Evolutionary conservation across 2,113 vertebrate genomes (phyloP).

Genomic region (Vanacampus margaritifer): DNA sequence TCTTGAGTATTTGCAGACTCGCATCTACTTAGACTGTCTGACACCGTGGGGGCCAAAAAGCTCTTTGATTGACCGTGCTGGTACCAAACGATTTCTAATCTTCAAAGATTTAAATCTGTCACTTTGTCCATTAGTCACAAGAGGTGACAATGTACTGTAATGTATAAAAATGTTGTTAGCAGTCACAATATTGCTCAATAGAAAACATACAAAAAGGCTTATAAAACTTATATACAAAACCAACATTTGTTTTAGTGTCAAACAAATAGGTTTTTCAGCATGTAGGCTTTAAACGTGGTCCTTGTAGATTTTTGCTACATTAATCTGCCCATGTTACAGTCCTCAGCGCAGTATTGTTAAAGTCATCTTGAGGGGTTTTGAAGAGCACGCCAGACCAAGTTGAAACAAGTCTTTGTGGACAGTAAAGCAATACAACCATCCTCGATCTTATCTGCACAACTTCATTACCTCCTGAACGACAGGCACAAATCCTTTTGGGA

Average conservation of each 20-base stretch:
- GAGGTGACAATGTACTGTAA: conserved; percentile 15
- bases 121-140: conserved; percentile 68
- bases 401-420: background rate
- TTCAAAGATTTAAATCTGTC: conserved; percentile 72
- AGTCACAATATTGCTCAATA: conserved; percentile 51
- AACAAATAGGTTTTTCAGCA: conserved; percentile 23
- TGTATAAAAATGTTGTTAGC: conserved; percentile 42
- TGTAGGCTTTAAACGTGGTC: background rate
- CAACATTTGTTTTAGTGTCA: conserved; percentile 44
- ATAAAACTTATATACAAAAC: conserved; percentile 41
- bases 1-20: conserved; percentile 55
- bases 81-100: conserved; percentile 70
- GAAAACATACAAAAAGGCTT: conserved; percentile 32
- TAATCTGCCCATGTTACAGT: background rate
- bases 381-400: background rate
- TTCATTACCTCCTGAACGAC: conserved; percentile 68
- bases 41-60: conserved; percentile 56
- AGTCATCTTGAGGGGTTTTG: background rate
- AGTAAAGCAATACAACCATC: conserved; percentile 24
- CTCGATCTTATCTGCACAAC: conserved; percentile 42
- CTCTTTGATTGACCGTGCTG: conserved; percentile 65
- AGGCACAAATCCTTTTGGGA: conserved; percentile 54
- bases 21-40: conserved; percentile 68
- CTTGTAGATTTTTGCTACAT: conserved; percentile 3
- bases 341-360: background rate